phyloP scores from a whole-genome alignment of 2,888 invertebrate genomes.

The Fabriciana adippe region DNA sequence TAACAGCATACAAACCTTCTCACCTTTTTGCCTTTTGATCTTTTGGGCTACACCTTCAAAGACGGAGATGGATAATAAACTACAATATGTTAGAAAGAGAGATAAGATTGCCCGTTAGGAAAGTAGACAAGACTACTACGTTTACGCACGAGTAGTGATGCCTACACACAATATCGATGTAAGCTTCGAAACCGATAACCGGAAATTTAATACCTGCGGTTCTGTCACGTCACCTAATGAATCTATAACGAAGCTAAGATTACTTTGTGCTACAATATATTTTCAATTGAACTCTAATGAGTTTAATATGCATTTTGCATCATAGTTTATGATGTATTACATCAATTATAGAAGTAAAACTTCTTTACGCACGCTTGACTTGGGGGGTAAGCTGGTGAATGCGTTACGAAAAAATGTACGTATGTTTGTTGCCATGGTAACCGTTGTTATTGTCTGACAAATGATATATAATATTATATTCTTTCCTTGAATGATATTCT shows the following conservation, averaged over 20 bases:
- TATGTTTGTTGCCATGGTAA: no score
- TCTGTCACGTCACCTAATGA: conserved; percentile 1
- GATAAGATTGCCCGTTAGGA: conserved; percentile 65
- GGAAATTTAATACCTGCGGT: conserved; percentile 18
- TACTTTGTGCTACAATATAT: conserved; percentile 1
- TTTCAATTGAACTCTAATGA: not conserved
- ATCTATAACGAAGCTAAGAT: conserved; percentile 8
- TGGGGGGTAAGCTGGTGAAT: no score
- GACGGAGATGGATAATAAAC: conserved; percentile 51
- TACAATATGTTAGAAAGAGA: conserved; percentile 51
- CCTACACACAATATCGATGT: conserved; percentile 22
- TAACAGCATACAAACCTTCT: conserved; percentile 53
- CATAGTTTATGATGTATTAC: no score
- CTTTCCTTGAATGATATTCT: no score
- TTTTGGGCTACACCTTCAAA: conserved; percentile 66
- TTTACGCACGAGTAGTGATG: conserved; percentile 72
- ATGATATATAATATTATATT: no score
- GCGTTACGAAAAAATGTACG: no score
- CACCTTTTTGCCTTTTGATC: conserved; percentile 52
- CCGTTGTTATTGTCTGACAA: no score
- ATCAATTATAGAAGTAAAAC: no score
- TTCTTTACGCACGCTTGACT: no score
- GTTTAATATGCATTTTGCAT: not conserved
- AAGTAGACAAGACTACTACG: conserved; percentile 72
- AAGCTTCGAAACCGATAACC: conserved; percentile 11